These are phyloP conservation scores for Trissoscelio sp. DNA, from an alignment of 2,888 invertebrate species.

Conservation along the genomic window DNA sequence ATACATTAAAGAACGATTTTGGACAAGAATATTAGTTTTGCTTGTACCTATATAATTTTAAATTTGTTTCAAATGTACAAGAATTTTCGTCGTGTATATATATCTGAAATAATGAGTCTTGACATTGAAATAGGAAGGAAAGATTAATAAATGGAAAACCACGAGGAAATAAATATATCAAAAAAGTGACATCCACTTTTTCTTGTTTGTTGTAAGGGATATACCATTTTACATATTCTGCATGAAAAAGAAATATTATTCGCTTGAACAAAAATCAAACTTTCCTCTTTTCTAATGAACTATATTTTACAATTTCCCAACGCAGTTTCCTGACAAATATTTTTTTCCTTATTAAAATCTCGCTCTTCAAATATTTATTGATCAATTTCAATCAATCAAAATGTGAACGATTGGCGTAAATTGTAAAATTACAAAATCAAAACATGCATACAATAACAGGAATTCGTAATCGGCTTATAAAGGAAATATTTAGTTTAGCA, in stretches of 20 bases:
- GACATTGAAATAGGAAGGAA: slow-evolving; percentile 24
- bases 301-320: not conserved
- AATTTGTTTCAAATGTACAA: not conserved
- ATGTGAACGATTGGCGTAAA: no score
- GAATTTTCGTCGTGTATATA: not conserved
- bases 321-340: no score
- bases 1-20: no score
- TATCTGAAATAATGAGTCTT: slow-evolving; percentile 6
- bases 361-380: no score
- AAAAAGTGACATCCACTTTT: slow-evolving; percentile 28
- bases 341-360: no score
- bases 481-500: slow-evolving; percentile 25
- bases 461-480: slow-evolving; percentile 27
- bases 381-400: no score
- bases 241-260: slow-evolving; percentile 10
- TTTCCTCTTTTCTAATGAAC: no score
- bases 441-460: not conserved
- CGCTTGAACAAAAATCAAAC: not conserved
- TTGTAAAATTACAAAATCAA: not conserved
- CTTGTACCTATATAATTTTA: slow-evolving; percentile 18
- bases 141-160: slow-evolving; percentile 25
- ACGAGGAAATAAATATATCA: slow-evolving; percentile 31
- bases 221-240: slow-evolving; percentile 2
- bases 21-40: no score
- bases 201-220: not conserved